Base-by-base conservation (phyloP, 1,140 invertebrate genomes). In the Probaryconus sp. region DNA sequence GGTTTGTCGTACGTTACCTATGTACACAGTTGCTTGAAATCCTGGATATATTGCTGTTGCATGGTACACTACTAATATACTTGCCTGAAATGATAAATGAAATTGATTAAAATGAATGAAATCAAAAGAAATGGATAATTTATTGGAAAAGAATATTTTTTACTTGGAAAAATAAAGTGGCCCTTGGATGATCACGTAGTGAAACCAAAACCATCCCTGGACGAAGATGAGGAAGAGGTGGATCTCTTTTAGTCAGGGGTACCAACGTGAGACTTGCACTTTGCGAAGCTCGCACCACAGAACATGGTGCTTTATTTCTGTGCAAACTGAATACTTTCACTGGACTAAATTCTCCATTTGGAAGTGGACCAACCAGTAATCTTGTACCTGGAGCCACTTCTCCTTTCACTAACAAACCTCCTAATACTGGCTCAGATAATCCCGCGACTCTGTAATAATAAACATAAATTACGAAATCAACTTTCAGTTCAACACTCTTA, bases 1-100 rank as follows among this genome's bases (percentile, higher is more conserved):
- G 0, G 97, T 98, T 88, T 99, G 98, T 5, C 96, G 88, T 9
- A 99, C 94, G 81, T 97, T 98, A 1, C 96, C 97, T 58, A 98
- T 94, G 81, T 98, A 96, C 1, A 99, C 92, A 0, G 96, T 98
- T 16, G 95, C 94, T 89, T 98, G 96, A 87, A 97, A 98, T 10
- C 96, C 96, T 3, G 91, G 91, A 67, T 92, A 93, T 63, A 98
- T 97, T 13, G 92, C 91, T 1, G 92, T 95, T 0, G 92, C 89
- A 84, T 98, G 96, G 75, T 93, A 95, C 5, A 98, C 88, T 3
- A 98, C 91, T 24, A 93, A 92, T 2, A 99, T 92, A 47, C 92
- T 93, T 0, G 97, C 97, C 92, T 95, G 87, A 20, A 88, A 79
- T 68, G 14, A 38, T 37, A 24, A 55, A 11, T 10, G 40, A 40